These are phyloP conservation scores for Tupaia chinensis DNA, from an alignment of 2,113 vertebrate genomes.

Conservation along the genomic window DNA sequence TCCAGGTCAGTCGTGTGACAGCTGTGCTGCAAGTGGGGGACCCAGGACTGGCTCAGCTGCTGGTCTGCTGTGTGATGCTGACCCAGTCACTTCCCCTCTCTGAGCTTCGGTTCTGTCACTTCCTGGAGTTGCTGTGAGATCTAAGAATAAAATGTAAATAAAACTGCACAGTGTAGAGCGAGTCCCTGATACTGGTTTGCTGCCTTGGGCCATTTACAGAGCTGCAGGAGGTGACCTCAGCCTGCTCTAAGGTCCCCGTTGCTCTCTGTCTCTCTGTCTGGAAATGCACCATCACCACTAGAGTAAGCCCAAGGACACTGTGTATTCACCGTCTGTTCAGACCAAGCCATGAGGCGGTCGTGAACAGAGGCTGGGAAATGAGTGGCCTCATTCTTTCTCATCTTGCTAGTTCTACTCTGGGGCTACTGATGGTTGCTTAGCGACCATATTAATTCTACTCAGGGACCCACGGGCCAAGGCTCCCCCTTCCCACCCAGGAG, in stretches of 20 bases:
- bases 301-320: not conserved
- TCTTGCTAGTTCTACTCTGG: not conserved
- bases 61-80: not conserved
- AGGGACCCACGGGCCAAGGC: too few relatives aligned
- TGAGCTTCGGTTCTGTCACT: not conserved
- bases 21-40: too few relatives aligned
- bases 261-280: not conserved
- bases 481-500: not conserved
- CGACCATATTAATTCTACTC: not conserved
- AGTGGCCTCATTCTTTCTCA: not conserved
- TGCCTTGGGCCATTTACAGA: not conserved
- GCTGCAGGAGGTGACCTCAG: not conserved
- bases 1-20: not conserved
- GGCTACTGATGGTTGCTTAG: slow-evolving; percentile 60
- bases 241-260: not conserved
- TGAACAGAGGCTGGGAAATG: not conserved
- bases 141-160: not conserved
- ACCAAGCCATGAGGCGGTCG: not conserved
- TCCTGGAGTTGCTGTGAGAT: not conserved
- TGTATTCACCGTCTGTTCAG: not conserved
- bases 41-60: not conserved
- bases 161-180: accelerated
- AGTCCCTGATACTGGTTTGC: not conserved
- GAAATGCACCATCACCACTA: not conserved
- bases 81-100: not conserved